Percentiles rank a stretch among this genome's conserved stretches.
Evolutionary conservation across 2,797 vertebrate species (phyloP).

Genomic region (Liparis tanakae): DNA sequence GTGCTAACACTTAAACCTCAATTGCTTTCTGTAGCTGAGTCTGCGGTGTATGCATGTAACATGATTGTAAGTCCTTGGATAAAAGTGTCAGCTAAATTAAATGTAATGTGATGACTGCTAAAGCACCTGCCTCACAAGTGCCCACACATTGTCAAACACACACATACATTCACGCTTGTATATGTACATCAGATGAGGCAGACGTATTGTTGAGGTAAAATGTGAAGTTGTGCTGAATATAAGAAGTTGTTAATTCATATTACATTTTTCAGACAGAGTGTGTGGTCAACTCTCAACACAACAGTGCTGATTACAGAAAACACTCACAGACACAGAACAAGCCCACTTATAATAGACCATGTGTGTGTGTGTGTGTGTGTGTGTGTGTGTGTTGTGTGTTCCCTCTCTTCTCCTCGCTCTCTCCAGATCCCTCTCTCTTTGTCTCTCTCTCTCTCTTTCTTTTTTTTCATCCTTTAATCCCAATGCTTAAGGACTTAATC

Average conservation of each 20-base stretch:
- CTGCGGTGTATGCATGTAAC: too few species aligned
- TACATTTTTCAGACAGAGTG: conserved; percentile 20
- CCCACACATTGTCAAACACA: too few species aligned
- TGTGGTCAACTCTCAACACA: conserved; percentile 16
- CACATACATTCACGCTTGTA: too few species aligned
- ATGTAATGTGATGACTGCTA: too few species aligned
- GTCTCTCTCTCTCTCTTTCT: conserved; percentile 7
- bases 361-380: conserved; percentile 26
- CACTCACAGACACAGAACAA: conserved; percentile 9
- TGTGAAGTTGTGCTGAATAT: not conserved
- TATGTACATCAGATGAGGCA: too few species aligned
- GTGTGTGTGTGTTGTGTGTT: too few species aligned
- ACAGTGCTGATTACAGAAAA: conserved; percentile 21
- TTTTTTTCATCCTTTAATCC: conserved; percentile 83
- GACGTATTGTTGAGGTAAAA: not conserved
- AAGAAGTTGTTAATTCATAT: not conserved
- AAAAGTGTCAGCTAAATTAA: too few species aligned
- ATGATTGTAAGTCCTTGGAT: too few species aligned
- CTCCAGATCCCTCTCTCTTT: conserved; percentile 15
- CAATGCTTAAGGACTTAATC: conserved; percentile 82
- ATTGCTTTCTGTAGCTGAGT: too few species aligned
- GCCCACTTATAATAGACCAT: conserved; percentile 23
- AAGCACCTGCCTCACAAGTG: too few species aligned
- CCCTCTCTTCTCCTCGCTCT: conserved; percentile 3
- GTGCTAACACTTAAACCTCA: too few species aligned